Evolutionary conservation across 2,888 invertebrate genomes (phyloP).

Genomic region (Galeopsomyia nigrocyanea): DNA sequence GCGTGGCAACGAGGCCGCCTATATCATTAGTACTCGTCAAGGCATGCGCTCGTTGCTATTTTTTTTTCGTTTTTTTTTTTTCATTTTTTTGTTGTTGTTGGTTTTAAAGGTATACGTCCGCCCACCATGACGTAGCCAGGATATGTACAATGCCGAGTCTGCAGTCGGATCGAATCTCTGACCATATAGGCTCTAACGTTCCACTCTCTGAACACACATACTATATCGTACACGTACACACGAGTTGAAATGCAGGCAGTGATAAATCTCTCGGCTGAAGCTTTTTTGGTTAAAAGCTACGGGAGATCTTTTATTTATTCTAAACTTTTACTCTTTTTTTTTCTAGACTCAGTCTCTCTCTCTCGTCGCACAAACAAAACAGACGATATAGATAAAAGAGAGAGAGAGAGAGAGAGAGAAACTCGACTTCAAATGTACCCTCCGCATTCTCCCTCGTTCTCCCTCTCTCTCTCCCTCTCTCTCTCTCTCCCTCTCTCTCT

Average conservation of each 20-base stretch:
- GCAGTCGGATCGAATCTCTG: constrained; percentile 25
- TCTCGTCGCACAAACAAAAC: constrained; percentile 6
- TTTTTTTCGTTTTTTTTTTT: no score
- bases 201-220: background rate
- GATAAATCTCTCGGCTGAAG: constrained; percentile 26
- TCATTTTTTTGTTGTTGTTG: no score
- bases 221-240: background rate
- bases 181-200: constrained; percentile 16
- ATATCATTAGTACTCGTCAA: constrained; percentile 32
- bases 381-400: constrained; percentile 16
- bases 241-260: constrained; percentile 2
- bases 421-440: background rate
- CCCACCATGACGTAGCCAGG: no score
- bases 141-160: no score
- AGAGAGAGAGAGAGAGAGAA: constrained; percentile 15
- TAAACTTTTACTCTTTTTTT: background rate
- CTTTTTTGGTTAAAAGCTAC: constrained; percentile 28
- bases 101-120: no score
- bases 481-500: no score
- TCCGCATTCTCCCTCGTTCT: no score
- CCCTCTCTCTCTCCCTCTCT: no score
- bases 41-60: no score
- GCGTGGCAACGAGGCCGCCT: constrained; percentile 11
- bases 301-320: constrained; percentile 30
- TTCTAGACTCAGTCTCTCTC: constrained; percentile 1